Evolutionary conservation across 1,140 invertebrate species (phyloP).

Genomic region (Atta cephalotes): DNA sequence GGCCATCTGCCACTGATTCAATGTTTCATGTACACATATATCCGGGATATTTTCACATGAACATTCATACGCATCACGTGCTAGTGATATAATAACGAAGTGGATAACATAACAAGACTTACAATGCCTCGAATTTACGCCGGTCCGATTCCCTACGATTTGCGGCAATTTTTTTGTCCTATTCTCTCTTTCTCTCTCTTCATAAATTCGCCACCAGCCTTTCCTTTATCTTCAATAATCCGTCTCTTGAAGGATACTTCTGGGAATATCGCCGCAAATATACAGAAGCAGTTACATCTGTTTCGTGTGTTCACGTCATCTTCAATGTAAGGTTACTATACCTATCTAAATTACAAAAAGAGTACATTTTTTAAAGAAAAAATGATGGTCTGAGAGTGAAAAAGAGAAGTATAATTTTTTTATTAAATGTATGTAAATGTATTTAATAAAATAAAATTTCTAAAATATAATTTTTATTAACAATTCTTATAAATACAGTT

Average conservation of each 20-base stretch:
- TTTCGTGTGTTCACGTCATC: background rate
- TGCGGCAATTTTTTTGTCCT: slow-evolving; percentile 37
- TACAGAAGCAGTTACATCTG: slow-evolving; percentile 31
- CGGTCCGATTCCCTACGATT: slow-evolving; percentile 43
- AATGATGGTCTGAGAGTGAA: no score
- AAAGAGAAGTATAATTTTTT: no score
- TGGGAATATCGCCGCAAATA: slow-evolving; percentile 32
- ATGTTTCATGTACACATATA: slow-evolving; percentile 26
- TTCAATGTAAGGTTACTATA: background rate
- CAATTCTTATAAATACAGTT: no score
- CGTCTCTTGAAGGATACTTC: slow-evolving; percentile 55
- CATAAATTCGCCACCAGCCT: slow-evolving; percentile 41
- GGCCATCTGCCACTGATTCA: slow-evolving; percentile 35
- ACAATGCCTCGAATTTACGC: slow-evolving; percentile 77
- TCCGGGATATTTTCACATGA: slow-evolving; percentile 12
- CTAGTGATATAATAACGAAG: slow-evolving; percentile 77
- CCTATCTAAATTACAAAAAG: no score
- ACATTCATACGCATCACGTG: slow-evolving; percentile 75
- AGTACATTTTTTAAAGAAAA: no score
- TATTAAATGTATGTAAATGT: no score
- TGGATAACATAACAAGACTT: slow-evolving; percentile 73
- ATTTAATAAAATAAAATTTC: no score
- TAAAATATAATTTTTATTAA: no score
- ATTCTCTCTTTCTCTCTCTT: slow-evolving; percentile 17
- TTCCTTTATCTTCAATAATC: slow-evolving; percentile 60